These are phyloP conservation scores for Troilus luridus DNA, from an alignment of 2,888 invertebrate species.

Conservation along the genomic window DNA sequence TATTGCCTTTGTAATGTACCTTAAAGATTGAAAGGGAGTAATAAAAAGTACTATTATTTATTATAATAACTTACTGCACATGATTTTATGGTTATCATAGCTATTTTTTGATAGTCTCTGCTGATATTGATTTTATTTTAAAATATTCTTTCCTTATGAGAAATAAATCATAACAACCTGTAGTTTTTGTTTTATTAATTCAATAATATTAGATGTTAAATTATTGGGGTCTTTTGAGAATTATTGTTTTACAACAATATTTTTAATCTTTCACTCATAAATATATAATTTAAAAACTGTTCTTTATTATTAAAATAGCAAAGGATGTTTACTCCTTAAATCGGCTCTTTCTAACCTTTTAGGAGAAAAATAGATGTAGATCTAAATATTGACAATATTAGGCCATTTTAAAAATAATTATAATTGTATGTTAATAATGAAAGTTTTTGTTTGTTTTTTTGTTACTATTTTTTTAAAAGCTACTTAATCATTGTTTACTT, in stretches of 20 bases:
- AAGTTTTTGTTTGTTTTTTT: not conserved
- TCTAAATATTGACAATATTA: constrained; percentile 21
- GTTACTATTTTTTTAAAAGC: not conserved
- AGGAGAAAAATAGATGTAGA: not conserved
- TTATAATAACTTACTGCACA: not conserved
- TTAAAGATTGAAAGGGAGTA: not conserved
- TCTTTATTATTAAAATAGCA: not conserved
- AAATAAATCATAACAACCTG: not conserved
- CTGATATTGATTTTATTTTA: not conserved
- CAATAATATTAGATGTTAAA: not conserved
- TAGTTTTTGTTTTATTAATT: not conserved
- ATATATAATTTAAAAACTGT: not conserved
- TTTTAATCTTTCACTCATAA: not conserved
- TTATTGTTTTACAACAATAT: not conserved
- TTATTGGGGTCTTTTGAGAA: not conserved
- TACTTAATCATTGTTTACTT: constrained; percentile 13
- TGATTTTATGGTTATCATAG: not conserved
- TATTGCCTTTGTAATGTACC: not conserved
- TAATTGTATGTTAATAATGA: not conserved
- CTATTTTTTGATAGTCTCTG: not conserved
- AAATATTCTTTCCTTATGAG: not conserved
- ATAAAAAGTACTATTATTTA: not conserved
- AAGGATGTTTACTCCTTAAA: not conserved
- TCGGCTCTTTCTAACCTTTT: not conserved
- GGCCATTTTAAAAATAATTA: not conserved